These are phyloP conservation scores for Seladonia tumulorum DNA, from an alignment of 2,888 invertebrate species.

Conservation along the genomic window DNA sequence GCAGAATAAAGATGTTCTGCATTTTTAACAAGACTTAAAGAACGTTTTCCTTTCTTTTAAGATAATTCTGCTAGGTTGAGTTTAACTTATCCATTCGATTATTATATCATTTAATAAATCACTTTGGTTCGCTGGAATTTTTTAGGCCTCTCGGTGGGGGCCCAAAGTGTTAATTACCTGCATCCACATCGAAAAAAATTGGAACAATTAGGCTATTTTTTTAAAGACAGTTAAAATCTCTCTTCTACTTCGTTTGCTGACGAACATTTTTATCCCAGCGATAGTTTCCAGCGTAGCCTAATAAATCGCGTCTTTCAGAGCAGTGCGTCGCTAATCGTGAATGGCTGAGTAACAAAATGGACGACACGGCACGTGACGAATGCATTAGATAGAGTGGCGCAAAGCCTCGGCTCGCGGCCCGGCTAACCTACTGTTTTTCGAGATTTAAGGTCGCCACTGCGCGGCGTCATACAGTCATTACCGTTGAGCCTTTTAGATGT, in stretches of 20 bases:
- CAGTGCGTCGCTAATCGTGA: neutral
- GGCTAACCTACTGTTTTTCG: slow-evolving; percentile 7
- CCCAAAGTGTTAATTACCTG: neutral
- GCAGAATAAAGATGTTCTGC: too few species aligned
- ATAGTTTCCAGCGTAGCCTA: neutral
- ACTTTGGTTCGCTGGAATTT: neutral
- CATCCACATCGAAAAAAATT: too few species aligned
- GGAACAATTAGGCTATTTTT: too few species aligned
- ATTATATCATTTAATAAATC: neutral
- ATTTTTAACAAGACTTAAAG: too few species aligned
- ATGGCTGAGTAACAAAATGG: neutral
- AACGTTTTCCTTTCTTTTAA: too few species aligned
- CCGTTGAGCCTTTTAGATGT: neutral
- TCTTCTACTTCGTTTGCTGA: neutral
- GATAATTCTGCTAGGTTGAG: too few species aligned
- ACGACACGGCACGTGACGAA: slow-evolving; percentile 2
- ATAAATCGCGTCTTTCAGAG: neutral
- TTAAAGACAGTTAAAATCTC: too few species aligned
- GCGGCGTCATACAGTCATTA: slow-evolving; percentile 8
- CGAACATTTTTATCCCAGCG: neutral
- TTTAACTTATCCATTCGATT: neutral
- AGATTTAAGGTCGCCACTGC: neutral
- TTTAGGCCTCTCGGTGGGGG: too few species aligned
- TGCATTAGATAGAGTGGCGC: slow-evolving; percentile 6
- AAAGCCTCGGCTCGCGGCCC: neutral